phyloP scores from a whole-genome alignment of 1,140 invertebrate species.

The Cardiocondyla obscurior region DNA sequence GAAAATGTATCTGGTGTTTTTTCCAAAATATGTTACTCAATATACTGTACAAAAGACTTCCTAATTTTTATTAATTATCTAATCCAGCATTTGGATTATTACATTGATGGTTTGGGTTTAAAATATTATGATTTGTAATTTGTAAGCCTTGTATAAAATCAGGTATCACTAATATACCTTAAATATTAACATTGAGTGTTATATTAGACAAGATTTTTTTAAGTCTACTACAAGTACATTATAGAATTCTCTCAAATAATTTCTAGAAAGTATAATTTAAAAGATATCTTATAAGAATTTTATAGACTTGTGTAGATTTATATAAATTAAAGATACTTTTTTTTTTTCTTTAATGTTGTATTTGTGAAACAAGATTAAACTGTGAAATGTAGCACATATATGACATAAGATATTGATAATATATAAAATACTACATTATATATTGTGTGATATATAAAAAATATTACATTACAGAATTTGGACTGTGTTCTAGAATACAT shows the following conservation, averaged over 20 bases:
- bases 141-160: neutral
- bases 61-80: neutral
- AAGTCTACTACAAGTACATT: neutral
- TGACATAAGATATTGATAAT: constrained; percentile 4
- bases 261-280: neutral
- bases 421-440: constrained; percentile 68
- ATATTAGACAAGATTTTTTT: neutral
- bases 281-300: neutral
- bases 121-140: neutral
- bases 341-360: neutral
- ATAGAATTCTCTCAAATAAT: neutral
- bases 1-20: neutral
- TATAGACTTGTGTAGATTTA: neutral
- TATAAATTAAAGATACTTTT: neutral
- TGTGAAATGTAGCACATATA: neutral
- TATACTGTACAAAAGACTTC: neutral
- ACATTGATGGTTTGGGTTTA: neutral
- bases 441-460: neutral
- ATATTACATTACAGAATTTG: constrained; percentile 79
- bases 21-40: neutral
- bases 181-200: neutral
- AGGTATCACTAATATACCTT: neutral
- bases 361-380: constrained; percentile 9
- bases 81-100: neutral
- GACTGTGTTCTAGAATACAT: constrained; percentile 78